Evolutionary conservation across 2,797 vertebrate species (phyloP).

Genomic region (Amblyraja radiata): DNA sequence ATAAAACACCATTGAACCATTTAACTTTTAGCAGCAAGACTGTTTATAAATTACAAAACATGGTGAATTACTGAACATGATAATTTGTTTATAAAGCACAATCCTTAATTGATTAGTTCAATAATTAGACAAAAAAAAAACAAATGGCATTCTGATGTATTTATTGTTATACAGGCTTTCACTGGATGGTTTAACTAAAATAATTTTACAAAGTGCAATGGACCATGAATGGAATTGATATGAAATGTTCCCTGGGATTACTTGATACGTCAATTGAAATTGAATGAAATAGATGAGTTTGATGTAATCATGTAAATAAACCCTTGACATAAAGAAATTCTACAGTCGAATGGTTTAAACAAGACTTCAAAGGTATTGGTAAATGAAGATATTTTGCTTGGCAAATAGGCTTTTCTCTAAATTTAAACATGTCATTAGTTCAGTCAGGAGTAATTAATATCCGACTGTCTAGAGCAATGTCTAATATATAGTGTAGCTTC

Average conservation of each 20-base stretch:
- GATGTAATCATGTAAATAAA: conserved; percentile 35
- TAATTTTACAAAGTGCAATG: conserved; percentile 19
- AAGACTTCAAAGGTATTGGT: background rate
- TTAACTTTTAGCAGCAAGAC: background rate
- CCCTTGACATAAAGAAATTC: background rate
- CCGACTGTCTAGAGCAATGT: background rate
- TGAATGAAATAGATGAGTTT: conserved; percentile 7
- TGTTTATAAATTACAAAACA: background rate
- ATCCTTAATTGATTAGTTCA: background rate
- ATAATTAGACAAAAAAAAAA: background rate
- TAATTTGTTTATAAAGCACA: background rate
- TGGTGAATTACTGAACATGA: background rate
- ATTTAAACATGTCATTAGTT: background rate
- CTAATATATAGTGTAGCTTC: background rate
- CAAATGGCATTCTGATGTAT: background rate
- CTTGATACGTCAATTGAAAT: conserved; percentile 19
- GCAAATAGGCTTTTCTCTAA: background rate
- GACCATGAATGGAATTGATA: conserved; percentile 4
- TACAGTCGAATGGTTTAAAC: background rate
- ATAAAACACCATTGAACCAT: too few species aligned
- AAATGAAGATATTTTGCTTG: background rate
- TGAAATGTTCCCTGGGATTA: background rate
- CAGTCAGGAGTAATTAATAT: background rate
- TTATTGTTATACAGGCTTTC: background rate
- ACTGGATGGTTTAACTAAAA: background rate